Conservation (phyloP, 2,113 vertebrate genomes). For the Cynocephalus volans region DNA sequence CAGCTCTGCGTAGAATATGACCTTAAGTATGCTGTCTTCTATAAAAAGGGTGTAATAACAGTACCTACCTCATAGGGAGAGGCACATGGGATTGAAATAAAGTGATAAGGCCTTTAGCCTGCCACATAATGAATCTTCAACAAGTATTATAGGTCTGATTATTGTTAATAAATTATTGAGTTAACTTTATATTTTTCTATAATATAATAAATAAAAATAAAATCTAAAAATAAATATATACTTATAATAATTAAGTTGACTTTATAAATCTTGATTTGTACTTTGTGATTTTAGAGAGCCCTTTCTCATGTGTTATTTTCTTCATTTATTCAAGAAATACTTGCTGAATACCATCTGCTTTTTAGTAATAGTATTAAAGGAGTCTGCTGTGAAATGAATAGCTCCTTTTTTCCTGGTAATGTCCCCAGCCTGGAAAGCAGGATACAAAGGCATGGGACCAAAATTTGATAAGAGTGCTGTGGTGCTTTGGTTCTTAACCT, state of each 20-base stretch:
- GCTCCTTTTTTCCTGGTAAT: background rate
- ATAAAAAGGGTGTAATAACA: background rate
- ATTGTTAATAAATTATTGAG: background rate
- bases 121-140: background rate
- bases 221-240: background rate
- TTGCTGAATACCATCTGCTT: background rate
- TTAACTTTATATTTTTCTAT: background rate
- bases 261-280: constrained; percentile 2
- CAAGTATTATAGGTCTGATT: background rate
- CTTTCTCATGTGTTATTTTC: background rate
- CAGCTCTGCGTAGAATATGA: background rate
- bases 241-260: background rate
- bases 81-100: background rate
- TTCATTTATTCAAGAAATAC: background rate
- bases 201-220: background rate
- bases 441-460: background rate
- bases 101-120: background rate
- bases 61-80: background rate
- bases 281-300: background rate
- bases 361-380: background rate
- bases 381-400: background rate
- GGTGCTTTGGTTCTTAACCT: background rate
- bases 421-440: background rate
- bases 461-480: background rate
- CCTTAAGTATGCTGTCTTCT: background rate